Evolutionary conservation across 2,888 invertebrate species (phyloP).

Genomic region (Argyresthia albistria): DNA sequence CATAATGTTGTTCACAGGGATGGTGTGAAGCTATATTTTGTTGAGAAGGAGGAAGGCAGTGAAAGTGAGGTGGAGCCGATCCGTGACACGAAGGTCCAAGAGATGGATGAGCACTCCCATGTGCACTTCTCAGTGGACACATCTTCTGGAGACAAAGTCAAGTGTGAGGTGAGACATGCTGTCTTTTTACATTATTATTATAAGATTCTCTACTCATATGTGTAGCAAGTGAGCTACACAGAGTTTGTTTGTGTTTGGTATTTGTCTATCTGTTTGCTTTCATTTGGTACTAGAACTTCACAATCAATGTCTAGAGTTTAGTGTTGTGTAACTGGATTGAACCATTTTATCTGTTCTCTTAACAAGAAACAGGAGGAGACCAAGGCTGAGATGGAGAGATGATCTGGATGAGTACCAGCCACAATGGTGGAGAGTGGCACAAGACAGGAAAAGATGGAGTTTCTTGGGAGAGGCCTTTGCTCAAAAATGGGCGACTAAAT

Average conservation of each 20-base stretch:
- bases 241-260: neutral
- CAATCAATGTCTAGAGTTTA: neutral
- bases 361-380: no score
- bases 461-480: no score
- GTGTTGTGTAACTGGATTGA: no score
- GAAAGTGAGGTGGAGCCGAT: slow-evolving; percentile 50
- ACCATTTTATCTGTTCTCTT: slow-evolving; percentile 8
- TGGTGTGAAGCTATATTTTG: slow-evolving; percentile 41
- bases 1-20: slow-evolving; percentile 28
- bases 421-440: no score
- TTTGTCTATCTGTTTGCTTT: neutral
- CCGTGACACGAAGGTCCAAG: slow-evolving; percentile 40
- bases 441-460: no score
- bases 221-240: no score
- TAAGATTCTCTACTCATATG: no score
- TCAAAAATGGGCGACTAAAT: no score
- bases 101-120: slow-evolving; percentile 57
- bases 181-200: no score
- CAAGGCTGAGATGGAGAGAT: no score
- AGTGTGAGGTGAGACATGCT: slow-evolving; percentile 44
- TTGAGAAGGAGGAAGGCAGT: slow-evolving; percentile 47
- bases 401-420: no score
- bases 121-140: slow-evolving; percentile 63
- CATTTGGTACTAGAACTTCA: neutral
- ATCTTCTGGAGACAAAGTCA: slow-evolving; percentile 43